phyloP scores from a whole-genome alignment of 1,140 invertebrate genomes.

The Coenobita brevimanus region DNA sequence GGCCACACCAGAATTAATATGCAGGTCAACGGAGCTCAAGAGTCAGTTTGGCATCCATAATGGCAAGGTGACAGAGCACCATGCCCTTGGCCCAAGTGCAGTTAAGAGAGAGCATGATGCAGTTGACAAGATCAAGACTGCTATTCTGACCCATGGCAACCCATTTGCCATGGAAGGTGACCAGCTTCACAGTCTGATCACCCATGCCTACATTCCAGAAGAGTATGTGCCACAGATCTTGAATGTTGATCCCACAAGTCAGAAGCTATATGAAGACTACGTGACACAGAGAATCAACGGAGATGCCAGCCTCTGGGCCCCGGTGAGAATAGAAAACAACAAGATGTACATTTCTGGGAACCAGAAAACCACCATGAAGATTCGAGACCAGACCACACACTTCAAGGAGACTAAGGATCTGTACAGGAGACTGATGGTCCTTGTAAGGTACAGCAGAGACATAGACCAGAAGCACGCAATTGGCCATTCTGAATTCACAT shows the following conservation, averaged over 20 bases:
- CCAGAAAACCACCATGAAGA: neutral
- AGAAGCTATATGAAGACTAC: neutral
- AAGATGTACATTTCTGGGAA: slow-evolving; percentile 3
- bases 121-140: slow-evolving; percentile 14
- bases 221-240: slow-evolving; percentile 6
- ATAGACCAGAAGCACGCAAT: neutral
- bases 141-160: slow-evolving; percentile 14
- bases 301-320: neutral
- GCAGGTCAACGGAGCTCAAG: slow-evolving; percentile 20
- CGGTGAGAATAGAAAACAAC: neutral
- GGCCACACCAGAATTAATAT: neutral
- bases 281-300: neutral
- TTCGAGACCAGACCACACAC: neutral
- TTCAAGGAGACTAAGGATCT: slow-evolving; percentile 6
- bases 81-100: neutral
- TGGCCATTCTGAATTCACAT: slow-evolving; percentile 4
- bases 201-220: neutral
- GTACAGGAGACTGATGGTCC: neutral
- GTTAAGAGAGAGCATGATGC: slow-evolving; percentile 10
- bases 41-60: neutral
- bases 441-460: neutral
- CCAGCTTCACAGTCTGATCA: slow-evolving; percentile 1
- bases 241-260: neutral
- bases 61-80: neutral
- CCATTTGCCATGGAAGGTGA: slow-evolving; percentile 19